Evolutionary conservation across 2,888 invertebrate genomes (phyloP), one percentile per base, ranked within the genome.

Genomic region (Trachelus iudaicus): DNA sequence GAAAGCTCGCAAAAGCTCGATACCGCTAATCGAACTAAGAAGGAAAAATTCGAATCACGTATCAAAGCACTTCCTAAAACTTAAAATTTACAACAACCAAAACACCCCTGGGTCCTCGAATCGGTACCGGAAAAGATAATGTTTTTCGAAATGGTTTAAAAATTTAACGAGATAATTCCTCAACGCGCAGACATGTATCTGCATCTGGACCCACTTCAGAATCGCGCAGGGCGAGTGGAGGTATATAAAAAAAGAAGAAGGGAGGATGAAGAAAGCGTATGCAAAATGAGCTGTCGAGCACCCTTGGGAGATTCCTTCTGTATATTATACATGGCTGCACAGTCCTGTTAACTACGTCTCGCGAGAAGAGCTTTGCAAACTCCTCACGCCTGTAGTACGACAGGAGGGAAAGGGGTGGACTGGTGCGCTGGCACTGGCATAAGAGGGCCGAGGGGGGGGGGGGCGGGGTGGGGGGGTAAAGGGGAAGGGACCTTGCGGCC

Each of bases 201-300:
- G 0, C 15, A 40, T 56, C 56, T 56, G 56, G 56, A 56, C 56
- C 23, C 56, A 2, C 56, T 56, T 56, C 23, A 4, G 40, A 40
- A 40, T 40, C 4, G 6, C 23, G 23, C 6, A 23, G 37, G 37
- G 37, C 12, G 13, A 13, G 0, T 13, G 37, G 37, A 13, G 37
- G 37, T 31, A 13, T n/a, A 37, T 13, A 23, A 40, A 40, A 1
- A 40, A 23, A 40, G 0, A 34, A 40, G 4, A 9, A 69, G 4
- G 31, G 2, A 12, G 31, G 71, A 71, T 13, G 85, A 87, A 86
- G 88, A 86, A 83, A 82, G 81, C 81, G 84, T 85, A 89, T 89
- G 86, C 86, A 85, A 89, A 90, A 89, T 88, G 87, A 89, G 86
- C 88, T 88, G 89, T 87, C 88, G 85, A 88, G 87, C 82, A 87